Conservation (phyloP, 1,140 invertebrate genomes). For the Zaprionus kolodkinae region DNA sequence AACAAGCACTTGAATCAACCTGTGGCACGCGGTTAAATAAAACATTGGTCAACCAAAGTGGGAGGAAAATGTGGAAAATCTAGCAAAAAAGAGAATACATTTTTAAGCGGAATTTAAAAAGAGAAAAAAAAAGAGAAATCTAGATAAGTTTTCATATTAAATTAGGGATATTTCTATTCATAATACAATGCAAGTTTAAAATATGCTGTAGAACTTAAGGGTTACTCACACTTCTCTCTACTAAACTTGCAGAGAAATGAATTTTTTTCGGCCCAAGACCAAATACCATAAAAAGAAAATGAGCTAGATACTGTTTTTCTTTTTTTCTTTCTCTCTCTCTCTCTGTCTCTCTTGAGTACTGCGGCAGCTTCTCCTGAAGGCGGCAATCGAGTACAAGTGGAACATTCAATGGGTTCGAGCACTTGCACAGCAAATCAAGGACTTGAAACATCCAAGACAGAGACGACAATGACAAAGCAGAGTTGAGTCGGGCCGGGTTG, state of each 20-base stretch:
- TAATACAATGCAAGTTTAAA: neutral
- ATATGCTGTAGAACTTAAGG: neutral
- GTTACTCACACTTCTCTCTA: neutral
- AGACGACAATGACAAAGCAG: slow-evolving; percentile 53
- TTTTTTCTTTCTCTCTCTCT: slow-evolving; percentile 10
- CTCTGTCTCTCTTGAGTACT: neutral
- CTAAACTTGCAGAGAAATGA: slow-evolving; percentile 47
- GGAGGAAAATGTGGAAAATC: neutral
- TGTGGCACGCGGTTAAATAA: slow-evolving; percentile 18
- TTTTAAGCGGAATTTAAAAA: neutral
- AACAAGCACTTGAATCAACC: slow-evolving; percentile 43
- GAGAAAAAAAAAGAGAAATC: neutral
- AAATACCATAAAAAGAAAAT: slow-evolving; percentile 66
- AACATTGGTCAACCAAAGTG: neutral
- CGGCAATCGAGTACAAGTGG: slow-evolving; percentile 46
- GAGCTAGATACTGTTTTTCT: slow-evolving; percentile 48
- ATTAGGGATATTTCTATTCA: no score
- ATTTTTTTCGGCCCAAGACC: slow-evolving; percentile 47
- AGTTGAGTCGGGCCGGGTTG: slow-evolving; percentile 10
- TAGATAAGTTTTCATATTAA: neutral
- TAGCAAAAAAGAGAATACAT: neutral
- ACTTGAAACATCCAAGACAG: slow-evolving; percentile 10
- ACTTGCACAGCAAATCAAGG: slow-evolving; percentile 16
- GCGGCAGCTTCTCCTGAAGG: slow-evolving; percentile 9
- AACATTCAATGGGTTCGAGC: slow-evolving; percentile 48